phyloP scores from a whole-genome alignment of 2,888 invertebrate genomes.

The Dichetophora obliterata region DNA sequence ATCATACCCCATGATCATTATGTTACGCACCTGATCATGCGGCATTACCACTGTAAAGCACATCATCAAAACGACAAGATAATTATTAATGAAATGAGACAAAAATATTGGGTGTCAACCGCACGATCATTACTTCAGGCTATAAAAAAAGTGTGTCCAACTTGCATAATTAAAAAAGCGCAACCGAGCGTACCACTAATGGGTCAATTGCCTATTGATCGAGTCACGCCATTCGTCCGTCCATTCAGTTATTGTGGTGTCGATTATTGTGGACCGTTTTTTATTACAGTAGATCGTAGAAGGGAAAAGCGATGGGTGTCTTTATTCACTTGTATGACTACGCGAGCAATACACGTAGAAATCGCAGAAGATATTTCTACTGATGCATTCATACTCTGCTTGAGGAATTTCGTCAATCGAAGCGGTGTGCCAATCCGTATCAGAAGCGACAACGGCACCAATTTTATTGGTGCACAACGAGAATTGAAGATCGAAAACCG shows the following conservation, averaged over 20 bases:
- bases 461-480: not conserved
- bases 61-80: not conserved
- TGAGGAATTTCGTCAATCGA: constrained; percentile 13
- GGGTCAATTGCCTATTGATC: constrained; percentile 39
- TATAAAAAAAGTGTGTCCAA: not conserved
- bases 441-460: constrained; percentile 42
- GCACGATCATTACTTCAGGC: not conserved
- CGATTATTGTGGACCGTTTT: too few species aligned
- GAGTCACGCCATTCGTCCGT: constrained; percentile 20
- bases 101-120: not conserved
- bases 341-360: not conserved
- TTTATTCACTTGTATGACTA: not conserved
- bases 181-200: constrained; percentile 35
- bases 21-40: not conserved
- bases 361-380: too few species aligned
- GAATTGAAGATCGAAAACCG: too few species aligned
- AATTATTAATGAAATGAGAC: not conserved
- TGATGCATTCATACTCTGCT: not conserved
- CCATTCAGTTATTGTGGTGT: not conserved
- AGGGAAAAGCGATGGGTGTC: not conserved
- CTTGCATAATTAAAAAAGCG: not conserved
- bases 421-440: constrained; percentile 40
- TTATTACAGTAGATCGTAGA: too few species aligned
- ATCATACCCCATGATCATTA: not conserved
- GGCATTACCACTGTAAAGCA: not conserved